These are phyloP conservation scores for Anthonomus grandis DNA, from an alignment of 1,140 invertebrate species.

Conservation along the genomic window DNA sequence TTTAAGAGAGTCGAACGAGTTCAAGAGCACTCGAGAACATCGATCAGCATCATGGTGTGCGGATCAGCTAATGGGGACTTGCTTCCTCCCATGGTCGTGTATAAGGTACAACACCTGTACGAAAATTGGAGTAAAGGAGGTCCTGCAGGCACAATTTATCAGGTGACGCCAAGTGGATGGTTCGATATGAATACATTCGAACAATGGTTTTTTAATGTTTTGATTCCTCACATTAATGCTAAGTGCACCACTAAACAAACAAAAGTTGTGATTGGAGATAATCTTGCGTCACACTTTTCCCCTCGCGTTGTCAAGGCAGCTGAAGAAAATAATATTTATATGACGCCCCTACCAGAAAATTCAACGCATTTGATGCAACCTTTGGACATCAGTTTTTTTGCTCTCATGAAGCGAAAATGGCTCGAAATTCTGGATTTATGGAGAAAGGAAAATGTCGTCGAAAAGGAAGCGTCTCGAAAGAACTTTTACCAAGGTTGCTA, in stretches of 20 bases:
- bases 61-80: conserved; percentile 30
- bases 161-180: conserved; percentile 43
- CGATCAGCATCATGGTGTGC: conserved; percentile 36
- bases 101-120: conserved; percentile 46
- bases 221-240: not conserved
- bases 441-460: no score
- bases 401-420: no score
- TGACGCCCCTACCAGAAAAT: no score
- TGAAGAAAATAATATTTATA: not conserved
- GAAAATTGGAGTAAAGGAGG: conserved; percentile 43
- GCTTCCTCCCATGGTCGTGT: conserved; percentile 42
- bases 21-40: conserved; percentile 17
- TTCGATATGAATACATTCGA: conserved; percentile 43
- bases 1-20: conserved; percentile 20
- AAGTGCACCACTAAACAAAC: not conserved
- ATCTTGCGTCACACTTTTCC: not conserved
- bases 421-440: no score
- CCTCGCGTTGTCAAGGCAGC: not conserved
- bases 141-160: conserved; percentile 41
- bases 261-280: not conserved
- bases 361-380: no score
- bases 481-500: no score
- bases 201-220: conserved; percentile 39
- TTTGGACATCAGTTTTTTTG: no score
- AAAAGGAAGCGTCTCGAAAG: no score